These are phyloP conservation scores for Lamellibrachia luymesi DNA, from an alignment of 1,140 invertebrate species.

Conservation along the genomic window DNA sequence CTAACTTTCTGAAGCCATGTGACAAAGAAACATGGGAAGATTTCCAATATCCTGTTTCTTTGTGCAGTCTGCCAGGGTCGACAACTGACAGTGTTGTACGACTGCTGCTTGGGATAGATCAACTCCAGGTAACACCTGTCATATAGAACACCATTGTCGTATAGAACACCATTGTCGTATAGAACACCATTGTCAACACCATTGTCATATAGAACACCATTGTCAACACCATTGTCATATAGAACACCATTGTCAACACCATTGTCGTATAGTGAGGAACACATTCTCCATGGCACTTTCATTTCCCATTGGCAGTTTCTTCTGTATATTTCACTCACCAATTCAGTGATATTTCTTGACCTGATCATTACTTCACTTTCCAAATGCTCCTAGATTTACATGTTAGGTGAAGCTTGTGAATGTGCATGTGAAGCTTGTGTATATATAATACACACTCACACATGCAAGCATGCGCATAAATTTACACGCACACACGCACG, in stretches of 20 bases:
- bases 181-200: conserved; percentile 26
- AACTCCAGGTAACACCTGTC: conserved; percentile 35
- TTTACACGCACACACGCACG: no score
- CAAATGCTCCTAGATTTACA: background rate
- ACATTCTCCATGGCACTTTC: background rate
- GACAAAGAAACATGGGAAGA: background rate
- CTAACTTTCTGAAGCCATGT: background rate
- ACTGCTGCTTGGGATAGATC: conserved; percentile 41
- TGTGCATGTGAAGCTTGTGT: background rate
- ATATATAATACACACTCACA: background rate
- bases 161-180: conserved; percentile 17
- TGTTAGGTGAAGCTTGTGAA: background rate
- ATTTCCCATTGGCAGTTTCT: background rate
- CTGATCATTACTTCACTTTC: background rate
- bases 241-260: conserved; percentile 26
- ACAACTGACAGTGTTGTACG: conserved; percentile 37
- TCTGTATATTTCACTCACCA: background rate
- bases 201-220: conserved; percentile 14
- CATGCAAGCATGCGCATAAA: background rate
- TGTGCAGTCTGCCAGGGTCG: conserved; percentile 30
- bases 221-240: conserved; percentile 16
- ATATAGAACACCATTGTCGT: conserved; percentile 18
- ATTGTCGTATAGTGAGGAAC: background rate
- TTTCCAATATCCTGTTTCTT: conserved; percentile 20
- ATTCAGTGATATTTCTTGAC: background rate